Evolutionary conservation across 2,888 invertebrate species (phyloP), one percentile per base, ranked within the genome.

Genomic region (Cepaea hortensis): DNA sequence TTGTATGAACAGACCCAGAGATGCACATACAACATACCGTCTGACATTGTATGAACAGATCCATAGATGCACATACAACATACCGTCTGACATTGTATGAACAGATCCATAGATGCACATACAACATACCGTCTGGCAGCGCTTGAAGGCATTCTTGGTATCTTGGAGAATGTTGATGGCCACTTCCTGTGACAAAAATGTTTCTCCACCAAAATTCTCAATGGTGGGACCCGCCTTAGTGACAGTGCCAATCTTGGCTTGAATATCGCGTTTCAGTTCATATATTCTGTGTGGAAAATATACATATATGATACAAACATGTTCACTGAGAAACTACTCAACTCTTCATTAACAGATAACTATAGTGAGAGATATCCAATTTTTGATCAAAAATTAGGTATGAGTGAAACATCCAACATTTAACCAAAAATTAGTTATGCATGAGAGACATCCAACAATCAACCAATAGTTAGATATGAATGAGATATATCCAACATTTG

Each of bases 171-270:
- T 96, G 91, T 96, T 97, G 90, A 98, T 97, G 0, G 98, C 98
- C 4, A 99, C 96, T 93, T 98, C 97, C 94, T 99, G 98, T 0
- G 98, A 98, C 0, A 99, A 96, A 88, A 94, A 94, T 7, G 93
- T 99, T 95, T 99, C 99, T 0, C 98, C 99, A 3, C 98, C 98
- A 93, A 98, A 98, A 95, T 98, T 97, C 94, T 99, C 99, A 77
- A 98, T 97, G 6, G 90, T 90, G 35, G 92, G 93, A 18, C 94
- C 98, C 2, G 93, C 91, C 86, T 92, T 92, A 0, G 98, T 97
- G 85, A 97, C 96, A 0, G 97, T 97, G 3, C 98, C 97, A 90
- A 99, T 97, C 18, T 98, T 97, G 0, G 98, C 98, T 95, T 99
- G 98, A 89, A 99, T 95, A 93, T 99, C 99, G 81, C 99, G 96